Percentiles rank a stretch among this genome's conserved stretches.
Evolutionary conservation across 2,797 vertebrate genomes (phyloP).

Genomic region (Carcharodon carcharias): DNA sequence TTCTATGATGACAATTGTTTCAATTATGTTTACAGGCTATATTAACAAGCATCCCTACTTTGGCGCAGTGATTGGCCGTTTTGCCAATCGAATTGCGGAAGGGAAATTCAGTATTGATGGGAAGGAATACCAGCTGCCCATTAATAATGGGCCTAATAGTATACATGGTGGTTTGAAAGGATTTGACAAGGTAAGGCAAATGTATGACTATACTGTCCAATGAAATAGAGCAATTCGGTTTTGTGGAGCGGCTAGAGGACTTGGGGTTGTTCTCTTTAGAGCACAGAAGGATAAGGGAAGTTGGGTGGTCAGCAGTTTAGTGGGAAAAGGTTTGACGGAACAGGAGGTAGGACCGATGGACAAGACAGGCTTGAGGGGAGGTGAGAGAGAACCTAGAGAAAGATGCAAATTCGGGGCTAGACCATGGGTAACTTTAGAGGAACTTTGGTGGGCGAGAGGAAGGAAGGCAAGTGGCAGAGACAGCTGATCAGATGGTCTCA

Average conservation of each 20-base stretch:
- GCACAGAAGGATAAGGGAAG: not conserved
- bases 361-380: no score
- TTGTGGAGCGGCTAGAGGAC: not conserved
- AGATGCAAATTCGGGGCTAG: no score
- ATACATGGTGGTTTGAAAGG: conserved; percentile 80
- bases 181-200: conserved; percentile 75
- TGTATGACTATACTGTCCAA: not conserved
- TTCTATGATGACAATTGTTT: not conserved
- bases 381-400: no score
- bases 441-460: no score
- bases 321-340: no score
- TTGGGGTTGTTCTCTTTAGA: not conserved
- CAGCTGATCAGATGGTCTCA: no score
- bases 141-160: conserved; percentile 81
- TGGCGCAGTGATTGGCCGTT: conserved; percentile 76
- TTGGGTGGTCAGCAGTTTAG: not conserved
- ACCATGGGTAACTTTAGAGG: no score
- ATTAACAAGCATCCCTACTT: conserved; percentile 73
- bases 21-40: conserved; percentile 63
- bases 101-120: conserved; percentile 69
- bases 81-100: conserved; percentile 80
- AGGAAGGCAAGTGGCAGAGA: no score
- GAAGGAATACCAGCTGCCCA: conserved; percentile 66
- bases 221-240: not conserved
- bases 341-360: no score